phyloP scores from a whole-genome alignment of 2,113 vertebrate genomes.

The Cariama cristata region DNA sequence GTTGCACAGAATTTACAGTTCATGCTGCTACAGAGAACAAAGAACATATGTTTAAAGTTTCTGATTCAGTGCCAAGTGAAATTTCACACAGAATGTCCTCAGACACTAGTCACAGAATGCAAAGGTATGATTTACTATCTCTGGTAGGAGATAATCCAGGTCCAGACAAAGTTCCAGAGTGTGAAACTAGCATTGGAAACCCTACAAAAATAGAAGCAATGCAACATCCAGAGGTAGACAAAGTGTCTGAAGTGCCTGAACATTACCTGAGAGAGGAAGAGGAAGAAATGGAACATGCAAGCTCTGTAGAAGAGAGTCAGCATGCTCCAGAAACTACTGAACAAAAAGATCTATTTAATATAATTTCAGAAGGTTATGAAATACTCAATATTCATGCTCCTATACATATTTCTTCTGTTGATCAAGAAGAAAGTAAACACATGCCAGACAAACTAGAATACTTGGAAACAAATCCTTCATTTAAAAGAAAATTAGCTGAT shows the following conservation, averaged over 20 bases:
- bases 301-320: constrained; percentile 26
- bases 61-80: constrained; percentile 27
- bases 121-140: not conserved
- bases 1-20: not conserved
- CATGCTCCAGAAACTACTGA: constrained; percentile 63
- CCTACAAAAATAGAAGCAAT: not conserved
- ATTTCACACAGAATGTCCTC: not conserved
- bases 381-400: constrained; percentile 93
- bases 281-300: not conserved
- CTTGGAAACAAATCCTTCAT: constrained; percentile 83
- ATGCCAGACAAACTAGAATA: constrained; percentile 89
- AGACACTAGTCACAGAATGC: not conserved
- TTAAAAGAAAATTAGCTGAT: constrained; percentile 69
- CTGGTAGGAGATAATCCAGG: not conserved
- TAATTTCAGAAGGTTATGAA: constrained; percentile 93
- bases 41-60: not conserved
- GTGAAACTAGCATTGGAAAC: not conserved
- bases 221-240: not conserved
- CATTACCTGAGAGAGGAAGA: not conserved
- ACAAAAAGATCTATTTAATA: constrained; percentile 88
- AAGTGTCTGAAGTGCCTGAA: not conserved
- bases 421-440: constrained; percentile 89
- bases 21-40: not conserved
- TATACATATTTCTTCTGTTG: constrained; percentile 85
- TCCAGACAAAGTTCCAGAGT: constrained; percentile 16